Evolutionary conservation across 2,113 vertebrate species (phyloP).

Genomic region (Enhydra lutris): DNA sequence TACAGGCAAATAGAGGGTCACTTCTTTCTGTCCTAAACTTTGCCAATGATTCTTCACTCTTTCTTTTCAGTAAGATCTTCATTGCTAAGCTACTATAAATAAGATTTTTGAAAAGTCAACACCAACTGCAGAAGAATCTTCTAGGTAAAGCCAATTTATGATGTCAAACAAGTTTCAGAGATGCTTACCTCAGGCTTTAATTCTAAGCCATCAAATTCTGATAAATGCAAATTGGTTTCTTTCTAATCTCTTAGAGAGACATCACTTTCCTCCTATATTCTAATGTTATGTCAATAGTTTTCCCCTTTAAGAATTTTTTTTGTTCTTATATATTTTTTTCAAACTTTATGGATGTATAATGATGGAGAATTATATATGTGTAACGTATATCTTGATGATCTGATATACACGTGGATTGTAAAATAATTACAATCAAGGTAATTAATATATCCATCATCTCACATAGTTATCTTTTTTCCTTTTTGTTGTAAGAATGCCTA

Average conservation of each 20-base stretch:
- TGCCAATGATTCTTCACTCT: neutral
- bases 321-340: neutral
- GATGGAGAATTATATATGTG: neutral
- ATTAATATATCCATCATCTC: neutral
- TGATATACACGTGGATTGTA: neutral
- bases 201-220: neutral
- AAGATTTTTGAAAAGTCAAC: slow-evolving; percentile 8
- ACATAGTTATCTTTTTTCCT: neutral
- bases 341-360: neutral
- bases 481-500: neutral
- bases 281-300: neutral
- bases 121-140: neutral
- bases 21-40: neutral
- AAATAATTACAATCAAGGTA: neutral
- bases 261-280: neutral
- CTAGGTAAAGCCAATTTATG: neutral
- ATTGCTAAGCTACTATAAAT: neutral
- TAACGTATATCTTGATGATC: neutral
- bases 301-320: neutral
- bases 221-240: neutral
- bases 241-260: neutral
- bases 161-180: neutral
- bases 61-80: neutral
- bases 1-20: neutral
- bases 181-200: neutral